Conservation (phyloP, 2,888 invertebrate species). For the Sphinx pinastri region DNA sequence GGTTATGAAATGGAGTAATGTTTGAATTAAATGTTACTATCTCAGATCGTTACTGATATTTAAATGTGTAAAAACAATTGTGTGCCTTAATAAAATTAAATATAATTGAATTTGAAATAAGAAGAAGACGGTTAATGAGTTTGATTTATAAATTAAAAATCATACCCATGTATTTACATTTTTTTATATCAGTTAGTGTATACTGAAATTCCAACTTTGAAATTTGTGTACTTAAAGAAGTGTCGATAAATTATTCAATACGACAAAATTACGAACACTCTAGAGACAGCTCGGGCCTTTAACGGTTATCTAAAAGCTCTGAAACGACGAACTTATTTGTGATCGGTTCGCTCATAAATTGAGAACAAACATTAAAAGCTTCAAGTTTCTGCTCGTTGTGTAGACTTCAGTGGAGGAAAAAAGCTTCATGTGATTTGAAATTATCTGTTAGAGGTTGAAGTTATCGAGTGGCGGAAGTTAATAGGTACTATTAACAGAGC, state of each 20-base stretch:
- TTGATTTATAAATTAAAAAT: no score
- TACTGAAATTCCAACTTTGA: no score
- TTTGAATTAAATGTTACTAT: no score
- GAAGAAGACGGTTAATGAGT: no score
- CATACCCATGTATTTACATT: no score
- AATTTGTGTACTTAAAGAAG: background rate
- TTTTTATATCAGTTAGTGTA: no score
- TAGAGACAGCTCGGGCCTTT: conserved; percentile 50
- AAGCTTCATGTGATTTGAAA: conserved; percentile 10
- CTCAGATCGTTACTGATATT: no score
- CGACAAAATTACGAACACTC: conserved; percentile 42
- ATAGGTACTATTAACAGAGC: no score
- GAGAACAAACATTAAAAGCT: conserved; percentile 49
- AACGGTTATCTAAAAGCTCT: conserved; percentile 62
- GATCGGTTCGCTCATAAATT: conserved; percentile 49
- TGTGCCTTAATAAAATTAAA: no score
- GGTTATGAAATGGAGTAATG: no score
- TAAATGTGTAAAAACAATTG: no score
- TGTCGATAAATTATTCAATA: background rate
- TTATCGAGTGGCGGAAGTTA: background rate
- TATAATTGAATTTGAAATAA: no score
- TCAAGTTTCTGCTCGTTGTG: conserved; percentile 23
- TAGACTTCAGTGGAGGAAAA: conserved; percentile 20
- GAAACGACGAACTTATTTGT: conserved; percentile 57
- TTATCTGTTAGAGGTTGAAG: conserved; percentile 14